Evolutionary conservation across 1,140 invertebrate genomes (phyloP).

Genomic region (Trypoxylus dichotomus): DNA sequence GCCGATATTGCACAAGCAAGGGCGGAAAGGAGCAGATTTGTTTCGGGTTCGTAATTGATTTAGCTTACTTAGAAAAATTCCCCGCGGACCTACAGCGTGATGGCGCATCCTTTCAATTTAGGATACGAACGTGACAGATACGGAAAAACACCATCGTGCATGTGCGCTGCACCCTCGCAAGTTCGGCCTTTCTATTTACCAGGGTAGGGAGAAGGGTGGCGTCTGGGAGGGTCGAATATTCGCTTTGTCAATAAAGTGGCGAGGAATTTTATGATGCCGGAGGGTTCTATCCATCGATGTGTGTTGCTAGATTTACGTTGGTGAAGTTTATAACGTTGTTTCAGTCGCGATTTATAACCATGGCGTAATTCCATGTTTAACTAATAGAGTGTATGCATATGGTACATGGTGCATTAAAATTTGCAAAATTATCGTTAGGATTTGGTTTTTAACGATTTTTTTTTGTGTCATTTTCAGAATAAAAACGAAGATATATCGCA

Average conservation of each 20-base stretch:
- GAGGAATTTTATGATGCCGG: background rate
- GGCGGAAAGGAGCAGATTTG: background rate
- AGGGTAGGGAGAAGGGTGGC: background rate
- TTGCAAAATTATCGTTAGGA: too few species aligned
- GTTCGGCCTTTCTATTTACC: background rate
- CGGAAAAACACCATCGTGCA: background rate
- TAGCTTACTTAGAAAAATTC: background rate
- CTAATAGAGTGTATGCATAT: background rate
- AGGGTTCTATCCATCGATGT: background rate
- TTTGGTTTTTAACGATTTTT: too few species aligned
- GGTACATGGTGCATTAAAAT: background rate
- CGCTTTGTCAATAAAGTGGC: background rate
- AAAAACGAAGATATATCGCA: too few species aligned
- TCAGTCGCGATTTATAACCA: background rate
- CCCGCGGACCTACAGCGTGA: background rate
- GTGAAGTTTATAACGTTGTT: too few species aligned
- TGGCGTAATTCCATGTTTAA: background rate
- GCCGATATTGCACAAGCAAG: background rate
- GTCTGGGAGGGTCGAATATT: background rate
- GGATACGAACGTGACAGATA: background rate
- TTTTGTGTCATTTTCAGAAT: too few species aligned
- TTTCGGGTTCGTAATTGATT: background rate
- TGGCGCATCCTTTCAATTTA: background rate
- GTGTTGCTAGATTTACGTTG: too few species aligned
- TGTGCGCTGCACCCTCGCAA: background rate